Evolutionary conservation across 2,888 invertebrate species (phyloP).

Genomic region (Phyllotreta striolata): DNA sequence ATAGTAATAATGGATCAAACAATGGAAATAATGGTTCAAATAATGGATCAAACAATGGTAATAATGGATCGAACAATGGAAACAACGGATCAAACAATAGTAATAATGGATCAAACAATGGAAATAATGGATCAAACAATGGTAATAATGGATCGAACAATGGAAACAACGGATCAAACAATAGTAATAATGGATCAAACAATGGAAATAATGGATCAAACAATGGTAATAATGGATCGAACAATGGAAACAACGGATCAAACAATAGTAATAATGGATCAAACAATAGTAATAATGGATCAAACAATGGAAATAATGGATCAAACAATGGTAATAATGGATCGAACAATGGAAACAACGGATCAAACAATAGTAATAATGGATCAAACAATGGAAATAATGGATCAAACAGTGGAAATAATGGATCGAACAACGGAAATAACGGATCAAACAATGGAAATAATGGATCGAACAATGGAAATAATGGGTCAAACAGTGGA

Average conservation of each 20-base stretch:
- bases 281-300: background rate
- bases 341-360: background rate
- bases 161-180: conserved; percentile 11
- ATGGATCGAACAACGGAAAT: conserved; percentile 3
- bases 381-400: conserved; percentile 1
- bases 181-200: background rate
- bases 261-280: background rate
- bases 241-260: conserved; percentile 9
- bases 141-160: conserved; percentile 6
- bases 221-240: conserved; percentile 4
- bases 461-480: conserved; percentile 1
- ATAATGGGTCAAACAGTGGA: conserved; percentile 3
- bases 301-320: background rate
- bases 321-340: background rate
- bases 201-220: conserved; percentile 3
- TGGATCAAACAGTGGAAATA: conserved; percentile 3
- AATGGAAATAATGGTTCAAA: background rate
- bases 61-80: background rate
- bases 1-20: conserved; percentile 1
- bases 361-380: background rate
- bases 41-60: background rate
- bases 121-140: conserved; percentile 2
- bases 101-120: background rate
- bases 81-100: background rate
- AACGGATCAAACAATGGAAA: conserved; percentile 11